Base-by-base conservation (phyloP, 2,888 invertebrate genomes). In the Vannuccia rotundouncinata region DNA sequence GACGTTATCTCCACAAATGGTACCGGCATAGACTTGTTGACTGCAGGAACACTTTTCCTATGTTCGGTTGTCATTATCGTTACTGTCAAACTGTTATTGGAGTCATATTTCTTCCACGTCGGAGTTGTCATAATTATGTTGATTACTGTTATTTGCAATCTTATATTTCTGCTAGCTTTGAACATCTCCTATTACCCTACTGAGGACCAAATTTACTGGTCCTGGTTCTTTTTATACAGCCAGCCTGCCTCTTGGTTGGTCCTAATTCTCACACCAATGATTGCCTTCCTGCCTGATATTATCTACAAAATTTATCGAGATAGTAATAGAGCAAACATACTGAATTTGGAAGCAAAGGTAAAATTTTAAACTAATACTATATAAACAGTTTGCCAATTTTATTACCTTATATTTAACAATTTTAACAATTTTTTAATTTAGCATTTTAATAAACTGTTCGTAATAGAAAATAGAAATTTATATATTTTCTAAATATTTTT, bases 271-370 rank as follows among this genome's bases (percentile, higher is more conserved):
- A 82, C 87, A 27, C 82, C 84, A 0, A 79, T 85, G 13, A 79
- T 84, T 0, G 85, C 86, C 1, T 83, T 87, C 0, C 79, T 87
- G 10, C 87, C 87, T 0, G 87, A 87, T 81, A 77, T 87, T 59
- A 29, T 86, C 1, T 78, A 84, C 5, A 82, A 85, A 59, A 82
- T 82, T 0, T 79, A 82, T 81, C 77, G 78, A 22, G 85, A 85
- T 82, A 13, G n/a, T n/a, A n/a, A n/a, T n/a, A n/a, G n/a, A n/a
- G n/a, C n/a, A n/a, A n/a, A n/a, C n/a, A n/a, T n/a, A n/a, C n/a
- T n/a, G n/a, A n/a, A n/a, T n/a, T n/a, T n/a, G n/a, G n/a, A n/a
- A n/a, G n/a, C n/a, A n/a, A n/a, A n/a, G n/a, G n/a, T n/a, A n/a
- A n/a, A n/a, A n/a, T n/a, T n/a, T n/a, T n/a, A n/a, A n/a, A n/a